phyloP scores from a whole-genome alignment of 2,113 vertebrate genomes.

The Pelobates fuscus region DNA sequence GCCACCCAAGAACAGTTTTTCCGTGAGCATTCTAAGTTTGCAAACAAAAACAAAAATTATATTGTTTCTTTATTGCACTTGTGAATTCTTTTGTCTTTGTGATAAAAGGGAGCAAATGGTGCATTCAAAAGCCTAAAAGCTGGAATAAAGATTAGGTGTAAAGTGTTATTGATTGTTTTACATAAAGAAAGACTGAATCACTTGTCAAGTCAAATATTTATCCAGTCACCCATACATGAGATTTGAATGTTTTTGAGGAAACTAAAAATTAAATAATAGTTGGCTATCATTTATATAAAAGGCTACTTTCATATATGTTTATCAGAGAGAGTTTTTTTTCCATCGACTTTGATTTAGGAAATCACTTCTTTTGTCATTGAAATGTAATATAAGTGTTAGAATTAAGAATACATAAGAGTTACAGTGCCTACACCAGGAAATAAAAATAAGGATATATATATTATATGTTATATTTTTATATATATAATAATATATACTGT shows the following conservation, averaged over 20 bases:
- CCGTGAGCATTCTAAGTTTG: not conserved
- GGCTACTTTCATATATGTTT: too few species aligned
- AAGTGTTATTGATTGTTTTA: conserved; percentile 69
- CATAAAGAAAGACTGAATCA: conserved; percentile 55
- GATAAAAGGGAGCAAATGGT: conserved; percentile 67
- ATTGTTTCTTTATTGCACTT: conserved; percentile 58
- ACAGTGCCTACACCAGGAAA: too few species aligned
- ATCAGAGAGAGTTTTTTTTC: too few species aligned
- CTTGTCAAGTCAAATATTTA: conserved; percentile 64
- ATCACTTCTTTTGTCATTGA: too few species aligned
- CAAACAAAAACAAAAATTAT: not conserved
- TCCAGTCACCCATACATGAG: conserved; percentile 51
- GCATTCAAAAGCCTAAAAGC: conserved; percentile 66
- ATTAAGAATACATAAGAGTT: too few species aligned
- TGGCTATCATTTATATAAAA: too few species aligned
- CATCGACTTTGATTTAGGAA: too few species aligned
- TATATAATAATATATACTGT: too few species aligned
- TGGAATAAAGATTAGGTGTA: conserved; percentile 64
- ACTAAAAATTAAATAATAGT: not conserved
- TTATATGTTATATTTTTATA: too few species aligned
- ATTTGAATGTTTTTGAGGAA: conserved; percentile 52
- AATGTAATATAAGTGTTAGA: too few species aligned
- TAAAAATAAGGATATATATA: too few species aligned
- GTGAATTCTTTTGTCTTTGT: conserved; percentile 52
- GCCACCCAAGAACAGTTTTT: not conserved